Base-by-base conservation (phyloP, 2,797 vertebrate genomes). In the Sciurus vulgaris region DNA sequence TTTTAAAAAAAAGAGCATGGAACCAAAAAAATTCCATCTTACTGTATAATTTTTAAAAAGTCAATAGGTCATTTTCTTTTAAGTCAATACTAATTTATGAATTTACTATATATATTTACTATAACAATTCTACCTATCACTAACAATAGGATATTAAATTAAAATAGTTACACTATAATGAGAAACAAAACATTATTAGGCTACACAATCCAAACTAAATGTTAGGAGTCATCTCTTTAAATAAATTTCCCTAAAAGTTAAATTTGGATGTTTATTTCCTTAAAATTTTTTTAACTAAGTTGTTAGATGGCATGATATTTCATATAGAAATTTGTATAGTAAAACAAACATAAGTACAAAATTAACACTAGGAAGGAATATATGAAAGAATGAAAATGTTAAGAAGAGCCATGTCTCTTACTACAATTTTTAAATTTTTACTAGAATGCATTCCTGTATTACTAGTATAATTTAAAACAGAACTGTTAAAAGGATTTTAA, bases 331-430 rank as follows among this genome's bases (percentile, higher is more conserved):
- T 84, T 81, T 91, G 7, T 73, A 91, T 38, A 87, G 30, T 54
- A 94, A 91, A 88, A 78, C 49, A 96, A 85, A 97, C 92, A 38
- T 61, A 93, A 86, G 86, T 76, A 54, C 51, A 70, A 94, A 85
- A 85, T 95, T 51, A 85, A 88, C 26, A 44, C 72, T 87, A 28
- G 77, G 24, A 81, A 88, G 26, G 49, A 86, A 54, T 44, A 91
- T 63, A 7, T 94, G 51, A 95, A 85, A 56, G 61, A 86, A 94
- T 81, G 67, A 93, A 47, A 30, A 67, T 95, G 51, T 86, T 63
- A 89, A n/a, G 15, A 67, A 86, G 33, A 89, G 91, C 8, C 13
- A 89, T 20, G 11, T 51, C 18, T 94, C 41, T 87, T 94, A 87
- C 30, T 79, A 84, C 1, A 74, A 74, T 35, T 73, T 89, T 94